Conservation (phyloP, 1,140 invertebrate species). For the Triops cancriformis region DNA sequence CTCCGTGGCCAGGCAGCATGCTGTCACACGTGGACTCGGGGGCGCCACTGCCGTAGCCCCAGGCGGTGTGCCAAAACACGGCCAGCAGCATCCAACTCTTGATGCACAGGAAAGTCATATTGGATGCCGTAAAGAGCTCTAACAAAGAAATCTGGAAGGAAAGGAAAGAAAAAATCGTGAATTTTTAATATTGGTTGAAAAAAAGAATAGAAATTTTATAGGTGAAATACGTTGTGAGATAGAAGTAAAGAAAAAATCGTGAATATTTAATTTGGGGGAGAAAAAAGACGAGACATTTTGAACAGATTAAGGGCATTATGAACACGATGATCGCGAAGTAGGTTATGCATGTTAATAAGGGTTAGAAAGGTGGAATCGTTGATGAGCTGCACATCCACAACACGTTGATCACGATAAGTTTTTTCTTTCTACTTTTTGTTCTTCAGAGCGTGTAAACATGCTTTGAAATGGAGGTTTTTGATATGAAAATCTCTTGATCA, state of each 20-base stretch:
- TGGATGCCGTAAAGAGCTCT: not conserved
- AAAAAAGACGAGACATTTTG: too few species aligned
- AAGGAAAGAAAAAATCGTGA: not conserved
- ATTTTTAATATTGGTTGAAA: not conserved
- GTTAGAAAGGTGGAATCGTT: not conserved
- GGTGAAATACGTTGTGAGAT: too few species aligned
- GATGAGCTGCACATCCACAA: not conserved
- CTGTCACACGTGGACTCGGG: conserved; percentile 17
- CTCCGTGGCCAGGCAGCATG: conserved; percentile 19
- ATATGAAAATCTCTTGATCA: too few species aligned
- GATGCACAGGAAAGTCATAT: not conserved
- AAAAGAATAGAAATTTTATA: too few species aligned
- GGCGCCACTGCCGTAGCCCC: conserved; percentile 23
- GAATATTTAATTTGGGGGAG: not conserved
- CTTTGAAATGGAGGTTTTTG: too few species aligned
- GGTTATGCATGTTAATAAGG: conserved; percentile 1
- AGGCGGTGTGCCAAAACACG: not conserved
- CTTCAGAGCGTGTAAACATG: too few species aligned
- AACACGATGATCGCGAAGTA: not conserved
- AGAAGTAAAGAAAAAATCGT: not conserved
- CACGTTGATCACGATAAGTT: not conserved
- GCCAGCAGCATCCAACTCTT: conserved; percentile 5
- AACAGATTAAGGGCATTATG: too few species aligned
- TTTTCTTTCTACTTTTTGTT: not conserved
- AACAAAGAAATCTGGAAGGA: not conserved